Percentiles rank a stretch among this genome's conserved stretches.
phyloP scores from a whole-genome alignment of 2,113 vertebrate species.

The Thermophis baileyi region DNA sequence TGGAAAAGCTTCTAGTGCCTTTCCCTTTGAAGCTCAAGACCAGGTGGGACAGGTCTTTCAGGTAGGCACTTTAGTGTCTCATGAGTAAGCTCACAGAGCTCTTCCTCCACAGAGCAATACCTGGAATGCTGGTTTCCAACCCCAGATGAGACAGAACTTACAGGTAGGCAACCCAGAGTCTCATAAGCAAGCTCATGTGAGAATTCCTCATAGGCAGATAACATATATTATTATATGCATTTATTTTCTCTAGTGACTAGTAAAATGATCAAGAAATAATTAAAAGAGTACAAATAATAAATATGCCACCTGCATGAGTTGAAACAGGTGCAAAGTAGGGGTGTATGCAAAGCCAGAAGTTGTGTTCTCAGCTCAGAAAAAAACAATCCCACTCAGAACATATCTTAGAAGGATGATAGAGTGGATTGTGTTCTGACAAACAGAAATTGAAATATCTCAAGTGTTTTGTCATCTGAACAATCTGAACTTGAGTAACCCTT shows the following conservation, averaged over 20 bases:
- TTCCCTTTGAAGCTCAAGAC: neutral
- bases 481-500: neutral
- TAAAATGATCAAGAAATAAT: neutral
- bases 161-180: conserved; percentile 26
- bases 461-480: neutral
- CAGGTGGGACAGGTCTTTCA: neutral
- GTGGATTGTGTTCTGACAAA: neutral
- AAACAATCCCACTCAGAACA: neutral
- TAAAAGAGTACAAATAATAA: neutral
- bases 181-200: conserved; percentile 1
- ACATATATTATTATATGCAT: neutral
- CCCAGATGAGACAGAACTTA: conserved; percentile 24
- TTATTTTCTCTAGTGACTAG: neutral
- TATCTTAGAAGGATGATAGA: neutral
- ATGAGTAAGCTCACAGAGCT: conserved; percentile 26
- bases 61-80: conserved; percentile 18
- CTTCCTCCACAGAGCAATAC: conserved; percentile 28
- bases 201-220: neutral
- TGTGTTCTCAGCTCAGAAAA: neutral
- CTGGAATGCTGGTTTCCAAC: conserved; percentile 9
- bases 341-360: neutral
- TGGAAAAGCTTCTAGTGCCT: neutral
- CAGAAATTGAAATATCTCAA: neutral
- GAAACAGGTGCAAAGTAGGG: neutral
- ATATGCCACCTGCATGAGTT: neutral